phyloP scores from a whole-genome alignment of 2,888 invertebrate genomes.

The Bimastos eiseni region DNA sequence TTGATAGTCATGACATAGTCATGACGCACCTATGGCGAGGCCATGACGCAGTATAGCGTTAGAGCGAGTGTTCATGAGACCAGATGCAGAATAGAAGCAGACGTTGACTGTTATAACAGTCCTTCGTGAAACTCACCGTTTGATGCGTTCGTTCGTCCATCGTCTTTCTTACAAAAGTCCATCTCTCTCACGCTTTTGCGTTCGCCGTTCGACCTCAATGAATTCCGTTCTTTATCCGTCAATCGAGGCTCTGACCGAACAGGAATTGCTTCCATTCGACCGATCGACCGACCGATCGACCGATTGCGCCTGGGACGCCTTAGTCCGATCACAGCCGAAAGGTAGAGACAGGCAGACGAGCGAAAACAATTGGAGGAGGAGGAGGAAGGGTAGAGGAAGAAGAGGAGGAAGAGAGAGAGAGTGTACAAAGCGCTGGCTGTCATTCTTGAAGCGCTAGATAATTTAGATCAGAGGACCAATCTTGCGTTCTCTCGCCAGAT shows the following conservation, averaged over 20 bases:
- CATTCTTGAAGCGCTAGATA: neutral
- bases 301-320: no score
- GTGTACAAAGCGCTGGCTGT: neutral
- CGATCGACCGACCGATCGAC: neutral
- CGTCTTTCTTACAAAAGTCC: neutral
- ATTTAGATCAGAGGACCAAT: neutral
- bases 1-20: no score
- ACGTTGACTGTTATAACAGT: neutral
- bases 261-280: no score
- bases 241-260: neutral
- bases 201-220: no score
- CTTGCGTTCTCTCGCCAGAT: neutral
- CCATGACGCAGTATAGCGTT: neutral
- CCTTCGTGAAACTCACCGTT: neutral
- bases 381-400: neutral
- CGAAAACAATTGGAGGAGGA: neutral
- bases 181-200: no score
- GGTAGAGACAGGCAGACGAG: neutral
- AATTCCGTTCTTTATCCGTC: neutral
- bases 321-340: neutral
- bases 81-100: neutral
- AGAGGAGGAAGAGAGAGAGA: neutral
- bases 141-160: neutral
- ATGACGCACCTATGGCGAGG: no score
- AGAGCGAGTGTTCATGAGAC: neutral